Conservation (phyloP, 64 coral and sea anemone genomes). For the Stylophora pistillata region DNA sequence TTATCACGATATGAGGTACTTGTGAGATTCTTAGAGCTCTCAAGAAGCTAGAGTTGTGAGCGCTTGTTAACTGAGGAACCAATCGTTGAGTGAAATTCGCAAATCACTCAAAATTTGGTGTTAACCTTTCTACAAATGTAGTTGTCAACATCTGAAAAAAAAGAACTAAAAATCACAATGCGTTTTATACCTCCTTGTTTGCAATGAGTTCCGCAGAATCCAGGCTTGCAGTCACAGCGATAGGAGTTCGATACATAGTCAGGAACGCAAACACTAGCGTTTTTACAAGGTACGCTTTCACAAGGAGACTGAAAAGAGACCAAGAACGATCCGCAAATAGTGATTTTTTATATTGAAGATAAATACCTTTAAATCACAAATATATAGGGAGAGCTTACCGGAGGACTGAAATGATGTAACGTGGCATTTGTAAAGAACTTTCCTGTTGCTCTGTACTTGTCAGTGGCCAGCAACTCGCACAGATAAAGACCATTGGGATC, state of each 20-base stretch:
- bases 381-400: neutral
- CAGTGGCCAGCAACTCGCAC: neutral
- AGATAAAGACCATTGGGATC: neutral
- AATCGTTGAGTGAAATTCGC: too few species aligned
- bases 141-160: too few species aligned
- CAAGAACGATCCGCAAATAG: too few species aligned
- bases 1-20: too few species aligned
- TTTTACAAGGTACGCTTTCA: constrained; percentile 2
- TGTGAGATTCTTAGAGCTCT: too few species aligned
- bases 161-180: too few species aligned
- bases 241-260: neutral
- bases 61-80: too few species aligned
- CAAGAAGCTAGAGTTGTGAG: too few species aligned
- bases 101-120: too few species aligned
- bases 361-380: neutral
- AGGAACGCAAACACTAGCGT: constrained; percentile 18
- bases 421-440: neutral
- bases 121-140: too few species aligned
- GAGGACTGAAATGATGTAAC: neutral
- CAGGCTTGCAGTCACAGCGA: neutral
- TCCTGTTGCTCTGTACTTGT: neutral
- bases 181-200: neutral
- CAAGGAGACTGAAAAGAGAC: constrained; percentile 18
- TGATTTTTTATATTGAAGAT: too few species aligned
- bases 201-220: neutral